A percentile compares a stretch with the other conserved stretches of the same genome.
Evolutionary conservation across 2,888 invertebrate species (phyloP).

Genomic region (Parascotia fuliginaria): DNA sequence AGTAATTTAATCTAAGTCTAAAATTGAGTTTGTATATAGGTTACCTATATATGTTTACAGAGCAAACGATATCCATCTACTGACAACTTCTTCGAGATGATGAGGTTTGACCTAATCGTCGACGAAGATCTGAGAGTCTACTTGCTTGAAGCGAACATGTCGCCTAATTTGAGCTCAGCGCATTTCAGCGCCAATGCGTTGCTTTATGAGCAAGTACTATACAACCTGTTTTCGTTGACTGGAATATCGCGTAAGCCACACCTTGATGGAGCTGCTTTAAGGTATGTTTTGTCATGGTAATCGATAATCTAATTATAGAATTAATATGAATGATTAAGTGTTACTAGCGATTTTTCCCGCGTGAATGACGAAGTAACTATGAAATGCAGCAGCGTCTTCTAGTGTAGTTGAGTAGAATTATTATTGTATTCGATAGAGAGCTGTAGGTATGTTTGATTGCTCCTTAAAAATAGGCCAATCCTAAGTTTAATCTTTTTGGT

Average conservation of each 20-base stretch:
- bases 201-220: conserved; percentile 96
- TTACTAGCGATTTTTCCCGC: too few relatives aligned
- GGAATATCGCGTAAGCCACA: conserved; percentile 82
- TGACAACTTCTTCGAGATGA: conserved; percentile 96
- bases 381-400: too few relatives aligned
- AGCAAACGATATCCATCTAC: conserved; percentile 78
- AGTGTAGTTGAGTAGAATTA: too few relatives aligned
- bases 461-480: too few relatives aligned
- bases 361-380: too few relatives aligned
- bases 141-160: conserved; percentile 99
- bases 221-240: conserved; percentile 91
- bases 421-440: too few relatives aligned
- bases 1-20: too few relatives aligned
- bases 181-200: conserved; percentile 96
- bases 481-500: too few relatives aligned
- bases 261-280: conserved; percentile 56
- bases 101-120: conserved; percentile 96
- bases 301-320: too few relatives aligned
- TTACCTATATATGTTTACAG: conserved; percentile 64
- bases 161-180: conserved; percentile 97
- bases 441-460: too few relatives aligned
- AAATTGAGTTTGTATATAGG: too few relatives aligned
- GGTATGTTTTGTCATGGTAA: conserved; percentile 27
- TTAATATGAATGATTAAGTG: too few relatives aligned
- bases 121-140: conserved; percentile 94